Conservation (phyloP, 1,140 invertebrate species). For the Octopus bimaculoides region DNA sequence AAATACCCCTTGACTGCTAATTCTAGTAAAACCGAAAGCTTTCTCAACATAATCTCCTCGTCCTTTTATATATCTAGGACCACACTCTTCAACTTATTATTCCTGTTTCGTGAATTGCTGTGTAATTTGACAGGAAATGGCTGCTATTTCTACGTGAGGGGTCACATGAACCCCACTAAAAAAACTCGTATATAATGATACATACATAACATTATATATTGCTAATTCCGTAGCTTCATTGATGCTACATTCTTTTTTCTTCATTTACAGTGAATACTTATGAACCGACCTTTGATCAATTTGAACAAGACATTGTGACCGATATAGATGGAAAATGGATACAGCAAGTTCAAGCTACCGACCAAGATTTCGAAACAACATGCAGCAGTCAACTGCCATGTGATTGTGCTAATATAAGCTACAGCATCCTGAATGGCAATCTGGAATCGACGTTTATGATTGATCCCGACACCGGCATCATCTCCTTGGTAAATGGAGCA, state of each 20-base stretch:
- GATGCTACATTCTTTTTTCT: background rate
- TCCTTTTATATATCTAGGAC: too few relatives aligned
- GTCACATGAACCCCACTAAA: too few relatives aligned
- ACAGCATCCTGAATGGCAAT: conserved; percentile 47
- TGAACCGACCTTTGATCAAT: conserved; percentile 17
- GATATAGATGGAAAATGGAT: background rate
- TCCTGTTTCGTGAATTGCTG: too few relatives aligned
- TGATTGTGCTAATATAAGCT: conserved; percentile 44
- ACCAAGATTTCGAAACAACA: conserved; percentile 11
- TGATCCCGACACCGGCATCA: conserved; percentile 38
- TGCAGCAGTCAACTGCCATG: conserved; percentile 21
- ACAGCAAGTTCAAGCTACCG: conserved; percentile 9
- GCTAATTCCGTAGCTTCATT: too few relatives aligned
- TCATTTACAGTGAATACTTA: conserved; percentile 21
- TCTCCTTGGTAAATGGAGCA: conserved; percentile 22
- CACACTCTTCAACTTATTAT: too few relatives aligned
- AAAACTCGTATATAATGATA: too few relatives aligned
- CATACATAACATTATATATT: too few relatives aligned
- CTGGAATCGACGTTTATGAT: conserved; percentile 46
- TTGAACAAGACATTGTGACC: conserved; percentile 8
- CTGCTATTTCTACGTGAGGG: too few relatives aligned
- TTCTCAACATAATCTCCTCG: too few relatives aligned
- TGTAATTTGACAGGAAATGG: too few relatives aligned
- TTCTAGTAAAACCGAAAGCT: too few relatives aligned
- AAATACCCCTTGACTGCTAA: too few relatives aligned